A percentile compares a stretch with the other conserved stretches of the same genome.
These are phyloP conservation scores for Coranthus polyacanthus DNA, from an alignment of 2,797 vertebrate genomes.

Conservation along the genomic window DNA sequence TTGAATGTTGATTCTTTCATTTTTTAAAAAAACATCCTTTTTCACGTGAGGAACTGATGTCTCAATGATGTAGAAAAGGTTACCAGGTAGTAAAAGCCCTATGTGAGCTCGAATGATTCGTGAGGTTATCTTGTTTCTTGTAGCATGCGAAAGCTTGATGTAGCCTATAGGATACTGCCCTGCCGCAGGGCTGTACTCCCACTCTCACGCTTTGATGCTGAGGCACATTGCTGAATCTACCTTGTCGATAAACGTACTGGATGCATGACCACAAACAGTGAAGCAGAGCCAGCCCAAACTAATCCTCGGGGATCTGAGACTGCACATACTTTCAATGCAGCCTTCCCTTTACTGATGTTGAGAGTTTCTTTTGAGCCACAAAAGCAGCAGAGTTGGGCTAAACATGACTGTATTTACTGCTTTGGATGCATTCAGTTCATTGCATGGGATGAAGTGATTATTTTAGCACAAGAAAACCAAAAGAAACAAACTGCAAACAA, in stretches of 20 bases:
- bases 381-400: slow-evolving; percentile 25
- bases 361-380: slow-evolving; percentile 17
- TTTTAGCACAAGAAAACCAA: slow-evolving; percentile 19
- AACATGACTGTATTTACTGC: slow-evolving; percentile 23
- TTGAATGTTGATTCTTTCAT: slow-evolving; percentile 38
- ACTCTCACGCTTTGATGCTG: slow-evolving; percentile 73
- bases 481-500: slow-evolving; percentile 6
- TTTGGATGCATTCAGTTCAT: slow-evolving; percentile 7
- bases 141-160: slow-evolving; percentile 74
- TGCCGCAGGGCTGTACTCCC: slow-evolving; percentile 54
- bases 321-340: slow-evolving; percentile 37
- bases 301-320: slow-evolving; percentile 60
- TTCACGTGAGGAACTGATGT: slow-evolving; percentile 41
- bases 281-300: slow-evolving; percentile 43
- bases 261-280: slow-evolving; percentile 54
- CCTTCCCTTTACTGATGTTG: slow-evolving; percentile 17
- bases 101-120: slow-evolving; percentile 61
- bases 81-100: slow-evolving; percentile 60
- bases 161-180: slow-evolving; percentile 54
- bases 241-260: slow-evolving; percentile 64
- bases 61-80: slow-evolving; percentile 69
- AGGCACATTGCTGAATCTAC: slow-evolving; percentile 75
- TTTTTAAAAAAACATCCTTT: slow-evolving; percentile 35
- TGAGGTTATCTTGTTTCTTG: slow-evolving; percentile 78
- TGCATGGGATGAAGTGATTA: neutral